A percentile compares a stretch with the other conserved stretches of the same genome.
Evolutionary conservation across 2,113 vertebrate genomes (phyloP).

Genomic region (Speoplatyrhinus poulsoni): DNA sequence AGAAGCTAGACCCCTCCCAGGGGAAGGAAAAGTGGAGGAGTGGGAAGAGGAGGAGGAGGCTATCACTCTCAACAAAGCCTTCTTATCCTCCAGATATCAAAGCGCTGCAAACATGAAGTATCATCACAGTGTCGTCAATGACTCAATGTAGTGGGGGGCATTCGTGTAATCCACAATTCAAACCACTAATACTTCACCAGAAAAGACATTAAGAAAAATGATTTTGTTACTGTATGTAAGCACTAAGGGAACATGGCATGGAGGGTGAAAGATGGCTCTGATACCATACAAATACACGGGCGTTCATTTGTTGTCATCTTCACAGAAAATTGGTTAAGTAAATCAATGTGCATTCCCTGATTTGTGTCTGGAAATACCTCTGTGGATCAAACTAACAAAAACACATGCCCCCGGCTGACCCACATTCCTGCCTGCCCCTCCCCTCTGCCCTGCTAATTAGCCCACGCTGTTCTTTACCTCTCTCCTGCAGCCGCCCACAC

Average conservation of each 20-base stretch:
- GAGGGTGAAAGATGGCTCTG: constrained; percentile 25
- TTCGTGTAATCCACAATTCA: too few relatives aligned
- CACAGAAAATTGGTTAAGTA: too few relatives aligned
- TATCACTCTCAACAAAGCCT: constrained; percentile 58
- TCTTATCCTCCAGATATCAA: constrained; percentile 67
- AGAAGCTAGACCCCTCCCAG: constrained; percentile 44
- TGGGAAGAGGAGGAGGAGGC: constrained; percentile 45
- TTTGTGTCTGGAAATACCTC: too few relatives aligned
- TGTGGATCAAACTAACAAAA: too few relatives aligned
- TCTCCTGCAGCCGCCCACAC: too few relatives aligned
- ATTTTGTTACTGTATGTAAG: constrained; percentile 15
- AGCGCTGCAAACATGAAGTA: constrained; percentile 49
- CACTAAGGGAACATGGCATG: not conserved
- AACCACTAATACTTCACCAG: not conserved
- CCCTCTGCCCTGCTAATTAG: too few relatives aligned
- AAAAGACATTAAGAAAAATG: not conserved
- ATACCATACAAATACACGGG: constrained; percentile 35
- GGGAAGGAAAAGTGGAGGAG: constrained; percentile 46
- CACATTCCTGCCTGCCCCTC: too few relatives aligned
- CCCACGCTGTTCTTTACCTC: too few relatives aligned
- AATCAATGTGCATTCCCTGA: too few relatives aligned
- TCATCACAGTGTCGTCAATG: constrained; percentile 39
- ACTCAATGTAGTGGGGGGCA: constrained; percentile 34
- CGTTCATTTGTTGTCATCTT: constrained; percentile 9
- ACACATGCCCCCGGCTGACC: too few relatives aligned